Evolutionary conservation across 2,113 vertebrate genomes (phyloP).

Genomic region (Nothobranchius kuhntae): DNA sequence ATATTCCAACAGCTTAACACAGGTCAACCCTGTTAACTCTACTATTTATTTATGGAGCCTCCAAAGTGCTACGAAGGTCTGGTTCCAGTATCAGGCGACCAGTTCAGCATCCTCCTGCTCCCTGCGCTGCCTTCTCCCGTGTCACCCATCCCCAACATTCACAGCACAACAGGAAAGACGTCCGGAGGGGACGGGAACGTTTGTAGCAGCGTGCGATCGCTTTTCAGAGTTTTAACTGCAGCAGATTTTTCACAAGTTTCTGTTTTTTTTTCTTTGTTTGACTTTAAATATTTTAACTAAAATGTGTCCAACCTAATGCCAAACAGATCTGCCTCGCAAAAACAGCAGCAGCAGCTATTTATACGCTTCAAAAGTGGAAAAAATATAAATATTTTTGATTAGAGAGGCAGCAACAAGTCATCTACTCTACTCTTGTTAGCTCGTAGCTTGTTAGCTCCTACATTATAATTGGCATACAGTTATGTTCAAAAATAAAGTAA

Average conservation of each 20-base stretch:
- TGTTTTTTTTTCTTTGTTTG: not conserved
- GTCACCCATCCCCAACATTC: not conserved
- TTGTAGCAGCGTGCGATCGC: too few species aligned
- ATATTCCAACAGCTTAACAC: conserved; percentile 33
- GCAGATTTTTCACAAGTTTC: not conserved
- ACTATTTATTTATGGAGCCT: not conserved
- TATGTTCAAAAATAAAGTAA: too few species aligned
- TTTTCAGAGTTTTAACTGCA: not conserved
- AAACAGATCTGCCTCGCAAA: too few species aligned
- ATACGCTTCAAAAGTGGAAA: too few species aligned
- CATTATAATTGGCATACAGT: too few species aligned
- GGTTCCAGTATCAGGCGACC: conserved; percentile 11
- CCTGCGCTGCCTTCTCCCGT: too few species aligned
- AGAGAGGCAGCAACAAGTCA: too few species aligned
- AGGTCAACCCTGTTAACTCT: conserved; percentile 21
- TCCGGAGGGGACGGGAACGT: not conserved
- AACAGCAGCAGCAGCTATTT: too few species aligned
- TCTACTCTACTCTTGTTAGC: not conserved
- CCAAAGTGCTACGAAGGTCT: conserved; percentile 44
- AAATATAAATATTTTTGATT: too few species aligned
- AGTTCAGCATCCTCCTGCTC: not conserved
- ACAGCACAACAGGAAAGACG: not conserved
- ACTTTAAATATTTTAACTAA: too few species aligned
- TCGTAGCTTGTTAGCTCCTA: not conserved
- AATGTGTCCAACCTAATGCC: too few species aligned